phyloP scores from a whole-genome alignment of 2,888 invertebrate species.

The Dynastes tityus region DNA sequence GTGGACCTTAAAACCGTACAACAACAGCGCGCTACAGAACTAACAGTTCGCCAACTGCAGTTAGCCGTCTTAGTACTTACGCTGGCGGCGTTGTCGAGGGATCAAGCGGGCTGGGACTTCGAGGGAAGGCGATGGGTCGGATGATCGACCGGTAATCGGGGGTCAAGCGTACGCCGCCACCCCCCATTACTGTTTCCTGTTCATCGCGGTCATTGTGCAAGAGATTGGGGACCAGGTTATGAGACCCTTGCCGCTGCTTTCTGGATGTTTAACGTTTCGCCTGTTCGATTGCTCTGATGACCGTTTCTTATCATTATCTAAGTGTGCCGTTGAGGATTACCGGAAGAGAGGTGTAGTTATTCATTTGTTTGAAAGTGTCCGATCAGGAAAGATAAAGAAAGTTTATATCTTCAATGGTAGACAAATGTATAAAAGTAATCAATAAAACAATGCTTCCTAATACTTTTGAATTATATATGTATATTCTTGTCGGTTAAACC shows the following conservation, averaged over 20 bases:
- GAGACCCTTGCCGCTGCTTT: conserved; percentile 6
- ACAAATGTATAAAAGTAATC: too few relatives aligned
- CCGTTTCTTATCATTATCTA: conserved; percentile 18
- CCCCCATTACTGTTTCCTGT: not conserved
- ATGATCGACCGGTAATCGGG: conserved; percentile 48
- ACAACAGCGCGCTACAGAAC: not conserved
- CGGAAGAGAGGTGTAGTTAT: not conserved
- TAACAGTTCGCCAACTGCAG: conserved; percentile 52
- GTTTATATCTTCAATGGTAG: too few relatives aligned
- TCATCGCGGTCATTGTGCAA: conserved; percentile 11
- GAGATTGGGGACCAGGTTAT: conserved; percentile 32
- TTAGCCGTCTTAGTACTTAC: conserved; percentile 54
- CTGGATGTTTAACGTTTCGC: not conserved
- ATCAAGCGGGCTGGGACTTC: conserved; percentile 49
- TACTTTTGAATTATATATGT: too few relatives aligned
- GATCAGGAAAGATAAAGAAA: too few relatives aligned
- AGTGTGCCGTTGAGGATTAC: conserved; percentile 9
- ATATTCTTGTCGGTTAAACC: too few relatives aligned
- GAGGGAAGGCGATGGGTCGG: conserved; percentile 51
- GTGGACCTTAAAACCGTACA: conserved; percentile 47
- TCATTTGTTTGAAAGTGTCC: not conserved
- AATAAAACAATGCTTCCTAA: too few relatives aligned
- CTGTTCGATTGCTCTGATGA: not conserved
- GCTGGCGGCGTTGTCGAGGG: conserved; percentile 52
- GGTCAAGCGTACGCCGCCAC: not conserved